phyloP scores from a whole-genome alignment of 2,888 invertebrate species.

The Caradrina clavipalpis region DNA sequence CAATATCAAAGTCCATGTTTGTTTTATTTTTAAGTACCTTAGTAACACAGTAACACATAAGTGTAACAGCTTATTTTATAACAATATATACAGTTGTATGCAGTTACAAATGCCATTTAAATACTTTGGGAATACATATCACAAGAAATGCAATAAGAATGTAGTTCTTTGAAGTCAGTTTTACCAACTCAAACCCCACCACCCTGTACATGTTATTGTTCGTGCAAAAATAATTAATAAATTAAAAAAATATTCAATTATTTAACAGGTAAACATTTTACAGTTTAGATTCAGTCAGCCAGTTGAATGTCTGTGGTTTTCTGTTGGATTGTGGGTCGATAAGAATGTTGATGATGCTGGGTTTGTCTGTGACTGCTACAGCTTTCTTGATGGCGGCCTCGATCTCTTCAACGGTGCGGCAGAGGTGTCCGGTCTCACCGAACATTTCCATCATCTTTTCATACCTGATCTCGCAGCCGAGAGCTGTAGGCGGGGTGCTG shows the following conservation, averaged over 20 bases:
- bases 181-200: conserved; percentile 31
- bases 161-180: conserved; percentile 43
- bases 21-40: conserved; percentile 61
- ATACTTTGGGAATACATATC: conserved; percentile 27
- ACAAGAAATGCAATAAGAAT: conserved; percentile 45
- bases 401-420: conserved; percentile 94
- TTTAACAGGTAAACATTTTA: conserved; percentile 80
- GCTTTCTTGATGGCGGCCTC: conserved; percentile 93
- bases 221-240: conserved; percentile 14
- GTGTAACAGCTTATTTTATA: conserved; percentile 2
- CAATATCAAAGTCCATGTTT: conserved; percentile 77
- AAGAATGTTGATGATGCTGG: conserved; percentile 97
- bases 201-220: conserved; percentile 33
- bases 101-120: conserved; percentile 30
- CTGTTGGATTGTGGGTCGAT: conserved; percentile 97
- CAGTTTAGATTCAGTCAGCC: conserved; percentile 98
- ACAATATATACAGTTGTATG: conserved; percentile 15
- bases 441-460: conserved; percentile 98
- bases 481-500: conserved; percentile 96
- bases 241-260: conserved; percentile 1
- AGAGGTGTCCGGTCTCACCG: conserved; percentile 95
- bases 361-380: conserved; percentile 93
- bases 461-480: conserved; percentile 95
- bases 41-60: neutral
- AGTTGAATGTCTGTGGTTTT: conserved; percentile 97